These are phyloP conservation scores for Heteractis magnifica DNA, from an alignment of 92 coral and sea anemone species.

Conservation along the genomic window DNA sequence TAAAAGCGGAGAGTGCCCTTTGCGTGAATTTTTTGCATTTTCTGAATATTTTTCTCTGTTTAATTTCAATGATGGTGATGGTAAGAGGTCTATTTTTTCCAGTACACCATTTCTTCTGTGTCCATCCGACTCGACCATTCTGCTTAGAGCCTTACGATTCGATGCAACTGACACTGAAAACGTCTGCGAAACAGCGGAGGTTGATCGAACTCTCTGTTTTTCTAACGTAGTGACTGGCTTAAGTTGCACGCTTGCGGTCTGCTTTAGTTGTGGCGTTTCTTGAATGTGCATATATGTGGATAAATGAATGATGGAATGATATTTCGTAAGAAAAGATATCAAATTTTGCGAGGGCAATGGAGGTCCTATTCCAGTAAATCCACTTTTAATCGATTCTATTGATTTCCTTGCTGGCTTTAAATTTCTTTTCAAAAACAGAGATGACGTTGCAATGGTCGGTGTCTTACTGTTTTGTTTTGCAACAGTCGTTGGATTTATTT, in stretches of 20 bases:
- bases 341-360: neutral
- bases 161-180: neutral
- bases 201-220: neutral
- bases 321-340: neutral
- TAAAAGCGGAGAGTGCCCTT: neutral
- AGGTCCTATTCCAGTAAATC: neutral
- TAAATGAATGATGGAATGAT: neutral
- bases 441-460: no score
- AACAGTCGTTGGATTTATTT: no score
- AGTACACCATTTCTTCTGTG: constrained; percentile 1
- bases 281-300: neutral
- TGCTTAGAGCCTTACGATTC: neutral
- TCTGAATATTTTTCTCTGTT: neutral
- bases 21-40: neutral
- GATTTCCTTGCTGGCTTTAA: neutral
- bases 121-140: neutral
- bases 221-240: neutral
- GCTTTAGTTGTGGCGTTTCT: neutral
- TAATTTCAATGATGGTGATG: constrained; percentile 1
- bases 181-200: neutral
- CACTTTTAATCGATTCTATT: neutral
- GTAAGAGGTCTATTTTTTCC: constrained; percentile 10
- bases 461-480: no score
- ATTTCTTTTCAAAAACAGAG: no score
- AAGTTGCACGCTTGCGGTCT: neutral